Conservation (phyloP, 2,888 invertebrate species). For the Schizotus pectinicornis region DNA sequence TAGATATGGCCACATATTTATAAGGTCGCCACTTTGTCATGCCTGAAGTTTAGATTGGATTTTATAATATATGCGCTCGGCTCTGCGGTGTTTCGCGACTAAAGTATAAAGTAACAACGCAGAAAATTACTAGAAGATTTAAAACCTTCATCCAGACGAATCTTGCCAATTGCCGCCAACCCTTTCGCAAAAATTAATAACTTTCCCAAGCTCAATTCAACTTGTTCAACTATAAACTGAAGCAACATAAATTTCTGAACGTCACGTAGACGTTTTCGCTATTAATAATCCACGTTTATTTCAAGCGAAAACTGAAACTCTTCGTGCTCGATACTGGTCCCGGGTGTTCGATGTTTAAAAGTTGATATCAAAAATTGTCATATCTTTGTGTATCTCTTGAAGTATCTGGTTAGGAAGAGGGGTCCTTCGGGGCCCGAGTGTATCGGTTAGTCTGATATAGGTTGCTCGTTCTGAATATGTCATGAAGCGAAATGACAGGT, state of each 20-base stretch:
- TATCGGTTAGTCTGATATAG: conserved; percentile 43
- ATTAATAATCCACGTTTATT: conserved; percentile 22
- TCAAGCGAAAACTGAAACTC: conserved; percentile 20
- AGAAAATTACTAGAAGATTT: conserved; percentile 28
- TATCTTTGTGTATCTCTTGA: conserved; percentile 26
- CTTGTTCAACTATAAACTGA: neutral
- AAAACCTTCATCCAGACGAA: neutral
- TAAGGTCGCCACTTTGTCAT: conserved; percentile 60
- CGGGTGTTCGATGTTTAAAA: conserved; percentile 24
- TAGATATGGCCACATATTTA: conserved; percentile 59
- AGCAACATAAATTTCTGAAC: conserved; percentile 11
- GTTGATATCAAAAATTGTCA: conserved; percentile 30
- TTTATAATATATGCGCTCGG: conserved; percentile 55
- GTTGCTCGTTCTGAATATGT: conserved; percentile 52
- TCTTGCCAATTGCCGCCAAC: no score
- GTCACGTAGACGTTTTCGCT: conserved; percentile 13
- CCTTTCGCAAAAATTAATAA: neutral
- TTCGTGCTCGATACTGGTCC: conserved; percentile 10
- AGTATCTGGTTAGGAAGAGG: conserved; percentile 28
- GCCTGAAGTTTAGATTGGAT: conserved; percentile 61
- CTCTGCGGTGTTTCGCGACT: conserved; percentile 29
- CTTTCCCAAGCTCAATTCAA: neutral
- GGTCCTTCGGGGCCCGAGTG: conserved; percentile 20
- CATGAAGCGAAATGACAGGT: conserved; percentile 42
- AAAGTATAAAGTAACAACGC: conserved; percentile 26